Evolutionary conservation across 2,113 vertebrate genomes (phyloP).

Genomic region (Lethenteron reissneri): DNA sequence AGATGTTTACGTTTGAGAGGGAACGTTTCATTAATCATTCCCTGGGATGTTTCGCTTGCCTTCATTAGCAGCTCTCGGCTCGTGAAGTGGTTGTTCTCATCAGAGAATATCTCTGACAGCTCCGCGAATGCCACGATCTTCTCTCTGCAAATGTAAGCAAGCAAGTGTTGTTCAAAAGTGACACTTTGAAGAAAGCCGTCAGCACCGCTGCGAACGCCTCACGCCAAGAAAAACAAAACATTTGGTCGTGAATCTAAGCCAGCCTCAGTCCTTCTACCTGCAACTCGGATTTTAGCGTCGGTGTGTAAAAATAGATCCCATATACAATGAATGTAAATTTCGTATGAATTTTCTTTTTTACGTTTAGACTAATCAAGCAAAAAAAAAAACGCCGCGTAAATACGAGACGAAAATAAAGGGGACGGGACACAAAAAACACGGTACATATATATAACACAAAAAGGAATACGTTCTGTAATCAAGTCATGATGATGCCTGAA

Average conservation of each 20-base stretch:
- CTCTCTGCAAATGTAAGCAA: conserved; percentile 27
- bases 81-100: conserved; percentile 72
- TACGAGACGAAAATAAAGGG: not conserved
- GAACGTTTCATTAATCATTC: too few relatives aligned
- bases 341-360: not conserved
- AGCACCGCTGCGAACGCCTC: not conserved
- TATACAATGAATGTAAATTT: not conserved
- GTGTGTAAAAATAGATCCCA: not conserved
- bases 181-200: not conserved
- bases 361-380: not conserved
- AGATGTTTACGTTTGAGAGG: too few relatives aligned
- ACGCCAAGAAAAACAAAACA: not conserved
- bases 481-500: too few relatives aligned
- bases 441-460: too few relatives aligned
- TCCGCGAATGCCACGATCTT: conserved; percentile 64
- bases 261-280: not conserved
- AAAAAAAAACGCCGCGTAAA: not conserved
- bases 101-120: conserved; percentile 75
- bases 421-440: not conserved
- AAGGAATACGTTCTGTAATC: not conserved
- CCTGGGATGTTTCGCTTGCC: conserved; percentile 22
- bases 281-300: not conserved
- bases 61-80: conserved; percentile 78
- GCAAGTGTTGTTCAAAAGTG: conserved; percentile 1
- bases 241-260: not conserved